Percentiles rank a stretch among this genome's conserved stretches.
Evolutionary conservation across 2,888 invertebrate species (phyloP).

Genomic region (Caenorhabditis sp.): DNA sequence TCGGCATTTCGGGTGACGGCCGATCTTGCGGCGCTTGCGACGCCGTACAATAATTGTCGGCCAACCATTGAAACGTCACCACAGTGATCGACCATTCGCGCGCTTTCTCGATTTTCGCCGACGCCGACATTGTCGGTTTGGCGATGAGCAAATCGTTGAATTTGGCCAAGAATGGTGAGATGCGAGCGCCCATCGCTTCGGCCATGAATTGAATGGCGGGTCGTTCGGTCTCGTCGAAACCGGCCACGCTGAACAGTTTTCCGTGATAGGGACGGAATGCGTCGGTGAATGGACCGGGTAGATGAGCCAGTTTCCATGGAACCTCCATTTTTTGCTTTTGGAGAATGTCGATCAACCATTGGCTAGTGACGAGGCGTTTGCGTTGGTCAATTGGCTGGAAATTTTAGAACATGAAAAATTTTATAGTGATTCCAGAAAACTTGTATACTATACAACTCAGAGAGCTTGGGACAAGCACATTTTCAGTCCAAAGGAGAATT

Average conservation of each 20-base stretch:
- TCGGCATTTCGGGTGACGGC: slow-evolving; percentile 22
- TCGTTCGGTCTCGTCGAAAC: slow-evolving; percentile 88
- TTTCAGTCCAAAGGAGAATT: too few species aligned
- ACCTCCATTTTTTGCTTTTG: slow-evolving; percentile 84
- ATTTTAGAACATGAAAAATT: background rate
- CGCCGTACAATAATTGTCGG: slow-evolving; percentile 50
- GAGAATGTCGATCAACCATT: slow-evolving; percentile 91
- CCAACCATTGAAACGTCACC: slow-evolving; percentile 77
- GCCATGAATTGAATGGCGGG: slow-evolving; percentile 84
- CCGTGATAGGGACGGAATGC: slow-evolving; percentile 72
- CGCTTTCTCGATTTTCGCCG: slow-evolving; percentile 83
- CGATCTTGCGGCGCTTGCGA: slow-evolving; percentile 20
- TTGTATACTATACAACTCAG: too few species aligned
- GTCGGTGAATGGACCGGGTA: slow-evolving; percentile 76
- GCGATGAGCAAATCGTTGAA: slow-evolving; percentile 75
- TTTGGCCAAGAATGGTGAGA: slow-evolving; percentile 76
- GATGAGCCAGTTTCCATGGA: slow-evolving; percentile 91
- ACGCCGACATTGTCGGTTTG: slow-evolving; percentile 71
- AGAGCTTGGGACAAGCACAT: too few species aligned
- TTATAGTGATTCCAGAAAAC: background rate
- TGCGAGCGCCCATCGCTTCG: slow-evolving; percentile 85
- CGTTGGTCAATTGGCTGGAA: slow-evolving; percentile 63
- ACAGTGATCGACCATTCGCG: slow-evolving; percentile 89
- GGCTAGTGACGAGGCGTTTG: slow-evolving; percentile 81
- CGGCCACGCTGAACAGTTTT: slow-evolving; percentile 83